Evolutionary conservation across 1,140 invertebrate genomes (phyloP).

Genomic region (Eufriesea mexicana): DNA sequence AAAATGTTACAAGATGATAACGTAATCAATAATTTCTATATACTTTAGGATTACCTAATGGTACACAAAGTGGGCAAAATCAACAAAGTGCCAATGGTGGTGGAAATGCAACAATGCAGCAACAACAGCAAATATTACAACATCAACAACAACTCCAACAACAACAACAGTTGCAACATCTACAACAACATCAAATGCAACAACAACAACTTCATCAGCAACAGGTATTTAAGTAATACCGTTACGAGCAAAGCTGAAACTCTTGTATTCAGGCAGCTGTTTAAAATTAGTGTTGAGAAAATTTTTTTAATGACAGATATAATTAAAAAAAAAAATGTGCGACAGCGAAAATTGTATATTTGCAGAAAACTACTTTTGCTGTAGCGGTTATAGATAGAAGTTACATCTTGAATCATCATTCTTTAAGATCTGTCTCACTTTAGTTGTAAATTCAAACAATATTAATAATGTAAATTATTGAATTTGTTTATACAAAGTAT

Average conservation of each 20-base stretch:
- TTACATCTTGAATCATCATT: slow-evolving; percentile 28
- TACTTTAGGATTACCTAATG: slow-evolving; percentile 72
- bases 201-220: slow-evolving; percentile 80
- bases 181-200: slow-evolving; percentile 81
- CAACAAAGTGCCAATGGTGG: slow-evolving; percentile 71
- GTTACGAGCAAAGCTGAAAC: slow-evolving; percentile 51
- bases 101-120: slow-evolving; percentile 64
- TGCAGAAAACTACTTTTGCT: slow-evolving; percentile 17
- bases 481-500: slow-evolving; percentile 31
- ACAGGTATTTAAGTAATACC: slow-evolving; percentile 75
- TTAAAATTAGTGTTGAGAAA: slow-evolving; percentile 32
- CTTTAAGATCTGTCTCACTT: slow-evolving; percentile 16
- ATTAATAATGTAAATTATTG: slow-evolving; percentile 39
- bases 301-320: slow-evolving; percentile 22
- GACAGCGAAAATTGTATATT: slow-evolving; percentile 21
- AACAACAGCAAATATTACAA: slow-evolving; percentile 80
- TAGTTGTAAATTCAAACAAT: slow-evolving; percentile 35
- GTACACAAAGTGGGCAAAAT: slow-evolving; percentile 69
- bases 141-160: slow-evolving; percentile 81
- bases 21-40: slow-evolving; percentile 54
- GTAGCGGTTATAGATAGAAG: slow-evolving; percentile 13
- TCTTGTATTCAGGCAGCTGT: slow-evolving; percentile 34
- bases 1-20: slow-evolving; percentile 5
- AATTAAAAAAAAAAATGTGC: background rate
- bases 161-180: slow-evolving; percentile 83